These are phyloP conservation scores for Bombylius major DNA, from an alignment of 2,888 invertebrate species.

Conservation along the genomic window DNA sequence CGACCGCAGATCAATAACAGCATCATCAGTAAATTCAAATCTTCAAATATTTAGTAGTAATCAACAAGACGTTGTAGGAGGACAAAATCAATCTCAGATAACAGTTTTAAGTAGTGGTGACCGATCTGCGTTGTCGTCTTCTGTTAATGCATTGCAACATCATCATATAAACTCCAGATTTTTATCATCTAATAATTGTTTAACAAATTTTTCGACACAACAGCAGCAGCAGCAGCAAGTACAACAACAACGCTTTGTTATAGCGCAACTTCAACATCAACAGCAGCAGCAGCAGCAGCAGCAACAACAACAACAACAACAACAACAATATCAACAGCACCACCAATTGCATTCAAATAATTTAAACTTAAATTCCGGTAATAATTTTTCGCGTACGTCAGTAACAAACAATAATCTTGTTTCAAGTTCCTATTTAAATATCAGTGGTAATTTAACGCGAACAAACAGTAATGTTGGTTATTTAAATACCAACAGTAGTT, in stretches of 20 bases:
- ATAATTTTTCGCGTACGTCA: background rate
- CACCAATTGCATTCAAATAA: conserved; percentile 19
- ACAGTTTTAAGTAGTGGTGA: background rate
- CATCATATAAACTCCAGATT: conserved; percentile 15
- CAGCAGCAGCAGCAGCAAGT: conserved; percentile 11
- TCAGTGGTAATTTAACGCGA: conserved; percentile 12
- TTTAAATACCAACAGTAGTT: background rate
- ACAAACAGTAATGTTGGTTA: background rate
- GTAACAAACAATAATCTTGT: conserved; percentile 7
- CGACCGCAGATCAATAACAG: conserved; percentile 35
- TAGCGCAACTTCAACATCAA: conserved; percentile 12
- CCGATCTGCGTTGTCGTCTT: conserved; percentile 21
- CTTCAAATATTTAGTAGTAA: conserved; percentile 2
- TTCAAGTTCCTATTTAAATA: conserved; percentile 16
- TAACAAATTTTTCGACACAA: conserved; percentile 2
- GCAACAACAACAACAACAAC: conserved; percentile 11
- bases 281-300: conserved; percentile 20
- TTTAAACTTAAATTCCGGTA: background rate
- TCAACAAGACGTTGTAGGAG: background rate
- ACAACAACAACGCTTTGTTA: conserved; percentile 12
- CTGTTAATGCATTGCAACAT: conserved; percentile 18
- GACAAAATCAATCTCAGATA: conserved; percentile 1
- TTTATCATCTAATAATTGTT: conserved; percentile 1
- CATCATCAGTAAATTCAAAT: conserved; percentile 11
- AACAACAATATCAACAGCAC: conserved; percentile 22